Percentiles rank a stretch among this genome's conserved stretches.
These are phyloP conservation scores for Butorides virescens DNA, from an alignment of 2,113 vertebrate genomes.

Conservation along the genomic window DNA sequence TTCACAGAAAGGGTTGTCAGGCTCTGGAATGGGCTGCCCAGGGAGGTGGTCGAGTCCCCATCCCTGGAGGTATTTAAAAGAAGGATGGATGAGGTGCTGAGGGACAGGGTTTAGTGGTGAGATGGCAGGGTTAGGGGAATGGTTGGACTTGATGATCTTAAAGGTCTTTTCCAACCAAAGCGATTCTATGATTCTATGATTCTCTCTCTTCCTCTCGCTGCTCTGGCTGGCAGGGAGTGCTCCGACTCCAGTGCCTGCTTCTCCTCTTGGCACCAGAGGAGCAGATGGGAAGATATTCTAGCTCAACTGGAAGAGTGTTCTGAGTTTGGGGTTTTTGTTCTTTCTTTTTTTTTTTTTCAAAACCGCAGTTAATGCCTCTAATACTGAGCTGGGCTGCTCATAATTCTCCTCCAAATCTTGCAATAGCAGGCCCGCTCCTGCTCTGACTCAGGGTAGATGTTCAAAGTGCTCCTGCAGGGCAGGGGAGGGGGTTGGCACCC, in stretches of 20 bases:
- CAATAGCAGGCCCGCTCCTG: background rate
- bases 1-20: too few relatives aligned
- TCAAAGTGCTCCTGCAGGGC: slow-evolving; percentile 34
- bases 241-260: background rate
- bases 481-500: slow-evolving; percentile 12
- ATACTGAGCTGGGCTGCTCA: background rate
- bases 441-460: background rate
- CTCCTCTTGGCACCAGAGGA: background rate
- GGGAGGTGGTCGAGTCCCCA: too few relatives aligned
- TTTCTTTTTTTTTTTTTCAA: background rate
- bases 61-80: too few relatives aligned
- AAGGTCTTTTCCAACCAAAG: too few relatives aligned
- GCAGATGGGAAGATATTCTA: background rate
- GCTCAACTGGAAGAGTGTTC: background rate
- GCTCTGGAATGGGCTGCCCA: too few relatives aligned
- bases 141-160: too few relatives aligned
- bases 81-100: too few relatives aligned
- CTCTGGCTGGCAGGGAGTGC: background rate
- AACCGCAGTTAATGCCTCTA: background rate
- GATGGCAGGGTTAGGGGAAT: too few relatives aligned
- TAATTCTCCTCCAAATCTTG: background rate
- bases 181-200: too few relatives aligned
- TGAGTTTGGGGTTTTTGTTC: background rate
- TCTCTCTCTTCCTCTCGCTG: background rate
- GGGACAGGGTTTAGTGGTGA: too few relatives aligned